Conservation (phyloP, 1,140 invertebrate genomes). For the Hyles vespertilio region DNA sequence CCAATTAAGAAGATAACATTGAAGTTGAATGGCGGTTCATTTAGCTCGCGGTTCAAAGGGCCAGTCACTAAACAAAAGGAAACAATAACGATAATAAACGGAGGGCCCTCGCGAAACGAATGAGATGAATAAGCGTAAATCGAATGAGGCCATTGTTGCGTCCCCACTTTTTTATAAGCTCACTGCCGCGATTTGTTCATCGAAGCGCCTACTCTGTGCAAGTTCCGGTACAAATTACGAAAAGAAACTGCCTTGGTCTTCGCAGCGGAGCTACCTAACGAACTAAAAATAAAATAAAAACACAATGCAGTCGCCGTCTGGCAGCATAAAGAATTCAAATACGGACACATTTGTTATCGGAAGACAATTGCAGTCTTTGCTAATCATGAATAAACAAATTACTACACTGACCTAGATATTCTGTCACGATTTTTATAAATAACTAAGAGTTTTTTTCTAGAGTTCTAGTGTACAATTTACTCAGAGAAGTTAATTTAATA, state of each 20-base stretch:
- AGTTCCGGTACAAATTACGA: conserved; percentile 49
- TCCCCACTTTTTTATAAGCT: conserved; percentile 44
- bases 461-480: too few relatives aligned
- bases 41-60: conserved; percentile 19
- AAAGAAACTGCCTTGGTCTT: conserved; percentile 34
- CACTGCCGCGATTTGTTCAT: conserved; percentile 43
- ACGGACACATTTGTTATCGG: too few relatives aligned
- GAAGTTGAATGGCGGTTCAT: conserved; percentile 13
- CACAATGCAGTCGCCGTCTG: conserved; percentile 15
- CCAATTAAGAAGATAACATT: conserved; percentile 18
- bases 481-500: too few relatives aligned
- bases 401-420: too few relatives aligned
- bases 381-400: too few relatives aligned
- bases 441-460: too few relatives aligned
- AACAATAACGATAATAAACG: conserved; percentile 43
- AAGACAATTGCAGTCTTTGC: too few relatives aligned
- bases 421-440: too few relatives aligned
- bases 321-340: neutral
- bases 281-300: conserved; percentile 32
- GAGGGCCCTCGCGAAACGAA: conserved; percentile 39
- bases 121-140: conserved; percentile 52
- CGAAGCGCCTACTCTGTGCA: conserved; percentile 32
- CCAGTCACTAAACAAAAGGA: conserved; percentile 31
- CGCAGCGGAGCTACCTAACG: conserved; percentile 26
- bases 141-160: conserved; percentile 48